Evolutionary conservation across 2,113 vertebrate genomes (phyloP), one percentile per base, ranked within the genome.

Genomic region (Cottus gobio): DNA sequence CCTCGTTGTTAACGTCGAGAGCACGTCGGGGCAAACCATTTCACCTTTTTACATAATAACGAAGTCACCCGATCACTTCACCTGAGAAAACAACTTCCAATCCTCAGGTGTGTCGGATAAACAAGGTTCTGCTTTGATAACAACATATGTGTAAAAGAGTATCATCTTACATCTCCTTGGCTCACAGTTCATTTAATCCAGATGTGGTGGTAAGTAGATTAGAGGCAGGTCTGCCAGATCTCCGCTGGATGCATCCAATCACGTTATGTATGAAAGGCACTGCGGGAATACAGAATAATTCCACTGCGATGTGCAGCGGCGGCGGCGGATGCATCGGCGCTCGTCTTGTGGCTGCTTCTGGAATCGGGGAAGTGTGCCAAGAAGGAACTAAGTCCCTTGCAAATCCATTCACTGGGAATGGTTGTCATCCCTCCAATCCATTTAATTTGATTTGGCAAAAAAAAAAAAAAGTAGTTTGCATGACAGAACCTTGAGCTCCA

Each of bases 371-470:
- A 26, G 84, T 72, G 77, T 71, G 92, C 91, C 92, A 93, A 83
- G 84, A 83, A 75, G 80, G 80, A 86, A 90, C 91, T 89, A 89
- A 90, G 84, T 88, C 85, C 88, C 85, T 80, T 91, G 85, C 87
- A 89, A 92, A 92, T 92, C 89, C 91, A 92, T 92, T 92, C 91
- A 90, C 71, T 82, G 87, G 78, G 69, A 89, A 89, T 87, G 90
- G 88, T 91, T 93, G 91, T 92, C 91, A 92, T 91, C 77, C 88
- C 84, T 88, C 81, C 90, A 85, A 92, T 91, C 91, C 91, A 93
- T 93, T 92, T 83, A 91, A 93, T 92, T 92, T 91, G 89, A 92
- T 92, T 93, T 92, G 90, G 90, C 90, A 90, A 92, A 91, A 92
- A 92, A 39, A 39, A 7, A 39, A 39, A 39, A 90, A 88, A 81